A percentile compares a stretch with the other conserved stretches of the same genome.
These are phyloP conservation scores for Cuculus canorus DNA, from an alignment of 2,797 vertebrate species.

Conservation along the genomic window DNA sequence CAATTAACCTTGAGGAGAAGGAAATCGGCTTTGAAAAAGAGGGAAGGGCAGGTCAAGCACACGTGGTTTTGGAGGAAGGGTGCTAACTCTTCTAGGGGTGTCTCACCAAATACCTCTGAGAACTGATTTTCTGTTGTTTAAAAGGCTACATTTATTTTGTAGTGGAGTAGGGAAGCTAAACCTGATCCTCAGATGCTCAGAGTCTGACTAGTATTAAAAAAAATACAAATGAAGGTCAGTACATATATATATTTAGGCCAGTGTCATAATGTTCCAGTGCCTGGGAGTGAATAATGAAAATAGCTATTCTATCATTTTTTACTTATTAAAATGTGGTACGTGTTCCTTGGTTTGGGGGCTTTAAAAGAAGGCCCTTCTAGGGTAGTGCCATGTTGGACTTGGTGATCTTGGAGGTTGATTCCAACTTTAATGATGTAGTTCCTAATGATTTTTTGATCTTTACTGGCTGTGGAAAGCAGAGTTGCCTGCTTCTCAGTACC, in stretches of 20 bases:
- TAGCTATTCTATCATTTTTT: too few relatives aligned
- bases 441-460: too few relatives aligned
- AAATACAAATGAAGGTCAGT: too few relatives aligned
- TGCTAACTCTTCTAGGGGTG: background rate
- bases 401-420: too few relatives aligned
- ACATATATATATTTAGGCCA: background rate
- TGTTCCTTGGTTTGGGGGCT: background rate
- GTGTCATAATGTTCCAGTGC: background rate
- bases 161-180: background rate
- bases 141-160: background rate
- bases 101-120: background rate
- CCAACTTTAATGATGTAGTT: too few relatives aligned
- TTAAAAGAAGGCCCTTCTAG: background rate
- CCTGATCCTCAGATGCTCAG: background rate
- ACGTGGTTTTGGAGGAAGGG: background rate
- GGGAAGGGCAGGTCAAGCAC: background rate
- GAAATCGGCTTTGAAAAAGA: background rate
- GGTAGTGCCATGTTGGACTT: background rate
- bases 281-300: background rate
- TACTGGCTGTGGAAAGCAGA: too few relatives aligned
- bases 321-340: too few relatives aligned
- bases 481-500: too few relatives aligned
- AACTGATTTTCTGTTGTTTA: background rate
- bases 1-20: background rate
- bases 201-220: background rate